phyloP scores from a whole-genome alignment of 1,140 invertebrate genomes.

The Neodiprion virginianus region DNA sequence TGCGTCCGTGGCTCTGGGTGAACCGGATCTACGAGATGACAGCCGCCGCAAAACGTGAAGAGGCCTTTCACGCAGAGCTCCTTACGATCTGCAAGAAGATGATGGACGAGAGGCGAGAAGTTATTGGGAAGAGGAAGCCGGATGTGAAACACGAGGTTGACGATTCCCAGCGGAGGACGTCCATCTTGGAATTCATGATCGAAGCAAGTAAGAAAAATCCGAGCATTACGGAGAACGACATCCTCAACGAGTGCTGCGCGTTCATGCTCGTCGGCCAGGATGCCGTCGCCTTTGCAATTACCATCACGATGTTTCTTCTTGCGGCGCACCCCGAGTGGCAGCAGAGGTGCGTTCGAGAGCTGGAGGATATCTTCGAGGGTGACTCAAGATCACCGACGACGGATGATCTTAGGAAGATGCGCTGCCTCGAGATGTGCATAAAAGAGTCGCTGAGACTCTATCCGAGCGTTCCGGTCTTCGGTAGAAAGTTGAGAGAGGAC shows the following conservation, averaged over 20 bases:
- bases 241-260: slow-evolving; percentile 74
- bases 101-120: slow-evolving; percentile 39
- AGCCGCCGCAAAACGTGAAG: slow-evolving; percentile 63
- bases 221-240: slow-evolving; percentile 71
- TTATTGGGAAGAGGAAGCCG: slow-evolving; percentile 18
- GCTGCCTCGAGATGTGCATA: slow-evolving; percentile 72
- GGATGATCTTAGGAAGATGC: slow-evolving; percentile 68
- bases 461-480: slow-evolving; percentile 73
- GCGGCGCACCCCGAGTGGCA: slow-evolving; percentile 70
- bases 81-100: slow-evolving; percentile 57
- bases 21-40: slow-evolving; percentile 70
- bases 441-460: slow-evolving; percentile 71
- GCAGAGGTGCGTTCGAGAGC: slow-evolving; percentile 66
- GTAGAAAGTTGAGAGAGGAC: slow-evolving; percentile 66
- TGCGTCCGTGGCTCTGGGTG: slow-evolving; percentile 70
- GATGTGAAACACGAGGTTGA: slow-evolving; percentile 20
- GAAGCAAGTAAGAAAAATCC: slow-evolving; percentile 65
- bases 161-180: slow-evolving; percentile 37
- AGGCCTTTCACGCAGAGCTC: slow-evolving; percentile 67
- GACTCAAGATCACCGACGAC: slow-evolving; percentile 59
- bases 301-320: slow-evolving; percentile 67
- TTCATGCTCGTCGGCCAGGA: slow-evolving; percentile 84
- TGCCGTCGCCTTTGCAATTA: slow-evolving; percentile 70
- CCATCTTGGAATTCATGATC: slow-evolving; percentile 76
- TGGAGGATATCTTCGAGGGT: slow-evolving; percentile 65